These are phyloP conservation scores for Hydropotes inermis DNA, from an alignment of 2,113 vertebrate species.

Conservation along the genomic window DNA sequence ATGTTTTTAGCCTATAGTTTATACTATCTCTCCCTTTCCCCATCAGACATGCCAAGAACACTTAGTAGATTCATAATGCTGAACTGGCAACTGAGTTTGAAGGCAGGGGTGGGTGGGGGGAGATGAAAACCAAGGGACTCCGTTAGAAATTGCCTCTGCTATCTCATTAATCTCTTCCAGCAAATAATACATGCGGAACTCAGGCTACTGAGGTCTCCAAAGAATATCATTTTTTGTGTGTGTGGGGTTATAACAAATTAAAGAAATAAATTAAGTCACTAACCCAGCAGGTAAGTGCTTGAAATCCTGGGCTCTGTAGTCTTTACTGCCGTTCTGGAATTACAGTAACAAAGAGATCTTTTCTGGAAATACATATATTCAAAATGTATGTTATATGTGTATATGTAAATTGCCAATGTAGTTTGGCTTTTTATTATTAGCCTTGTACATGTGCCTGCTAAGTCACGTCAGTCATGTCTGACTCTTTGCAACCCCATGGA, in stretches of 20 bases:
- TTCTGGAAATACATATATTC: slow-evolving; percentile 56
- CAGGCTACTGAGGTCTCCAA: slow-evolving; percentile 75
- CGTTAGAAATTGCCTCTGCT: slow-evolving; percentile 78
- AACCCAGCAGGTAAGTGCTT: slow-evolving; percentile 74
- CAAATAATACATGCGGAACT: slow-evolving; percentile 80
- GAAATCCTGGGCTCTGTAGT: slow-evolving; percentile 73
- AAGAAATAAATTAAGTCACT: slow-evolving; percentile 85
- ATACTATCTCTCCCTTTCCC: background rate
- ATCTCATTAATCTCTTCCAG: slow-evolving; percentile 82
- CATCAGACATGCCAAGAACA: slow-evolving; percentile 44
- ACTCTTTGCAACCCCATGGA: background rate
- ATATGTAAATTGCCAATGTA: background rate
- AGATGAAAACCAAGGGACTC: slow-evolving; percentile 77
- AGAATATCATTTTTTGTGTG: slow-evolving; percentile 80
- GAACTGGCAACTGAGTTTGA: slow-evolving; percentile 32
- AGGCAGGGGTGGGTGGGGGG: background rate
- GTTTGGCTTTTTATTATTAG: slow-evolving; percentile 42
- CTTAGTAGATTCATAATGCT: slow-evolving; percentile 62
- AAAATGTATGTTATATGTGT: background rate
- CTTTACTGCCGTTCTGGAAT: slow-evolving; percentile 80
- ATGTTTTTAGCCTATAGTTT: slow-evolving; percentile 32
- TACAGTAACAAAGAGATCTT: slow-evolving; percentile 68
- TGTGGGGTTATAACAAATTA: slow-evolving; percentile 83
- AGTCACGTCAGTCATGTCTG: background rate
- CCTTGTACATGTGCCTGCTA: background rate